Evolutionary conservation across 2,113 vertebrate genomes (phyloP).

Genomic region (Calidris pugnax): DNA sequence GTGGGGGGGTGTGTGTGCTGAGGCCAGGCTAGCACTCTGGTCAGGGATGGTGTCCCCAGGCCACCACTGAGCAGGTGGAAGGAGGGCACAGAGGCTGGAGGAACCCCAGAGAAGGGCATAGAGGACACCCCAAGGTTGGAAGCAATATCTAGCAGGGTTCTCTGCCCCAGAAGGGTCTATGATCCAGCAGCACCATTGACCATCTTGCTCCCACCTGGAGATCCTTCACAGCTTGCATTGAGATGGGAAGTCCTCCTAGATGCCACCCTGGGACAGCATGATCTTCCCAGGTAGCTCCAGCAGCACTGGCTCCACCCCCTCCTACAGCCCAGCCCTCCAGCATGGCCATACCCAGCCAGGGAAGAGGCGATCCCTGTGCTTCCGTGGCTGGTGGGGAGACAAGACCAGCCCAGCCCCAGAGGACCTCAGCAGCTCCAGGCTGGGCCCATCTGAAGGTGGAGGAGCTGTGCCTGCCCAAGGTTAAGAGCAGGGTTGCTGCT

Average conservation of each 20-base stretch:
- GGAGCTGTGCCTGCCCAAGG: not conserved
- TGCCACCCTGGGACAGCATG: accelerated
- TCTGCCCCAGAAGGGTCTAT: not conserved
- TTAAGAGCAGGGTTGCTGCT: not conserved
- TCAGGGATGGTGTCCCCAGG: not conserved
- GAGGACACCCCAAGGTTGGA: not conserved
- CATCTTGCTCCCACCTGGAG: accelerated
- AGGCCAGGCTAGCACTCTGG: accelerated
- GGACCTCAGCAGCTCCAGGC: not conserved
- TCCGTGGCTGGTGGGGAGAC: no score
- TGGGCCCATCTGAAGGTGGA: accelerated
- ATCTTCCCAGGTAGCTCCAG: not conserved
- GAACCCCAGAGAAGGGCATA: no score
- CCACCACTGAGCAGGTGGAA: accelerated
- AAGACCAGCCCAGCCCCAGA: no score
- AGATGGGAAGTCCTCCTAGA: not conserved
- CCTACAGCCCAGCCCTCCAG: not conserved
- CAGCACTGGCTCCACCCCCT: no score
- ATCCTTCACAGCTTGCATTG: accelerated
- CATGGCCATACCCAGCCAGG: not conserved
- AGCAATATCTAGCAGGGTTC: not conserved
- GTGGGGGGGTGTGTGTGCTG: not conserved
- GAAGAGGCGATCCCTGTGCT: accelerated
- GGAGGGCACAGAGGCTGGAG: no score
- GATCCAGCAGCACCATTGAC: not conserved